Evolutionary conservation across 2,888 invertebrate species (phyloP).

Genomic region (Notodonta dromedarius): DNA sequence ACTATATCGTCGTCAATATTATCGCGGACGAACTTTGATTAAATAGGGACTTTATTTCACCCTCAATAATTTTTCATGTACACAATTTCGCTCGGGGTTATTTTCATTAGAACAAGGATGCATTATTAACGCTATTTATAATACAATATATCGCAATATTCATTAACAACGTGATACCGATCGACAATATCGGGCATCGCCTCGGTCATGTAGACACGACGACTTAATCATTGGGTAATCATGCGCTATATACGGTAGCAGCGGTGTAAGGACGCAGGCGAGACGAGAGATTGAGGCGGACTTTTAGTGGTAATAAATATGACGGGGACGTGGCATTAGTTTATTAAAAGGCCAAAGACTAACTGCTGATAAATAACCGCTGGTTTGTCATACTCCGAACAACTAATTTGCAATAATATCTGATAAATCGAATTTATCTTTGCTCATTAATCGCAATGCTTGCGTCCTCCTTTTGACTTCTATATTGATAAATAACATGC

Average conservation of each 20-base stretch:
- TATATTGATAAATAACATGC: neutral
- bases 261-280: neutral
- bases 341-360: no score
- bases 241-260: conserved; percentile 5
- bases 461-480: conserved; percentile 1
- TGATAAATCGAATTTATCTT: neutral
- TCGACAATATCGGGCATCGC: conserved; percentile 14
- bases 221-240: conserved; percentile 19
- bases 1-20: no score
- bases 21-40: no score
- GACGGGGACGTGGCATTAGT: no score
- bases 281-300: neutral
- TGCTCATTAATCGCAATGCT: neutral
- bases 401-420: neutral
- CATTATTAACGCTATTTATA: conserved; percentile 1
- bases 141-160: neutral
- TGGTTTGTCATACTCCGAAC: no score
- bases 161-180: conserved; percentile 10
- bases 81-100: neutral
- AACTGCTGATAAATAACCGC: no score
- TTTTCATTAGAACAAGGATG: neutral
- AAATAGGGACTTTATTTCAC: no score
- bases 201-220: conserved; percentile 21
- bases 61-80: no score
- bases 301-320: neutral